Base-by-base conservation (phyloP, 1,140 invertebrate species). In the Campodea augens region DNA sequence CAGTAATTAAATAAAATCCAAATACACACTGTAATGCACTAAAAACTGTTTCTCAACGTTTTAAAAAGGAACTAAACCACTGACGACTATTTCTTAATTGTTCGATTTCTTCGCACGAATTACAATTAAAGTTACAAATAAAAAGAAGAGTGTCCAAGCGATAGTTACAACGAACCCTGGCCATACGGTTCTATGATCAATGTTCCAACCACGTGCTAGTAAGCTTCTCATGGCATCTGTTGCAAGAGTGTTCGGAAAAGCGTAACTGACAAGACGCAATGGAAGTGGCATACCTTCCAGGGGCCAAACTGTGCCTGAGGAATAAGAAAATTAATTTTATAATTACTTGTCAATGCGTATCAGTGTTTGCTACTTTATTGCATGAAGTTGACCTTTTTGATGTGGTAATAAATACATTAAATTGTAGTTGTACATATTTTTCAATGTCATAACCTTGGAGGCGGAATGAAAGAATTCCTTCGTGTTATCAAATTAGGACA, bases 231-330 rank as follows among this genome's bases (percentile, higher is more conserved):
- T 68, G 0, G 87, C 79, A 36, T 89, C 86, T 20, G 87, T 90
- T 5, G 89, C 86, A 56, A 91, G 71, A 1, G 91, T 97, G 38
- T 93, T 65, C 0, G 91, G 91, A 29, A 95, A 69, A 52, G 79
- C 75, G 38, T 81, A 74, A 2, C 85, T 81, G 24, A 95, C 72
- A 55, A 84, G 81, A 59, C 78, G 71, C 5, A 96, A 64, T 39
- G 81, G 70, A 38, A 71, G 70, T 2, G 89, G 89, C 83, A 96
- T 95, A 25, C 89, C 77, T 71, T 92, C 82, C n/a, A 87, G 50
- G 0, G 88, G 88, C 88, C 88, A 93, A 15, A 92, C 67, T n/a
- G 83, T 73, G 50, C 86, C 86, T 84, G 60, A 19, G 58, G 61
- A 55, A 41, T 25, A 50, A 38, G 49, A 49, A 49, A 46, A n/a